Conservation (phyloP, 2,113 vertebrate genomes). For the Mellivora capensis region DNA sequence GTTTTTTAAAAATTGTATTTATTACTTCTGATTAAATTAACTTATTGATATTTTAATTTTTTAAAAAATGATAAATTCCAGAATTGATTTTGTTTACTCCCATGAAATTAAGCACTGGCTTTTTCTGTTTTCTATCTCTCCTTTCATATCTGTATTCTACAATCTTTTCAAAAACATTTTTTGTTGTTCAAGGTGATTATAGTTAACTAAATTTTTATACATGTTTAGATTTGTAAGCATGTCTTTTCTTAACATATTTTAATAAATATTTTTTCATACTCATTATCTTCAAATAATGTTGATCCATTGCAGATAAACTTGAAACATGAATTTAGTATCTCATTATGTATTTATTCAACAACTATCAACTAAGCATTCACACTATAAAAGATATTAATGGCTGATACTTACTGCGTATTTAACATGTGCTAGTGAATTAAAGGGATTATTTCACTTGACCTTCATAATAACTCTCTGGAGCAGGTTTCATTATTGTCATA, state of each 20-base stretch:
- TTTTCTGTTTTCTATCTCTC: neutral
- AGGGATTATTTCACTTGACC: neutral
- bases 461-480: neutral
- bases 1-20: constrained; percentile 18
- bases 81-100: neutral
- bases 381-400: neutral
- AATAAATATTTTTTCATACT: neutral
- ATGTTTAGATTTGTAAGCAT: neutral
- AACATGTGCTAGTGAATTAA: neutral
- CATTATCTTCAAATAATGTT: neutral
- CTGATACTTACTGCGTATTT: neutral
- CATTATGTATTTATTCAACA: neutral
- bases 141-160: neutral
- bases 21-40: constrained; percentile 33
- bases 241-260: neutral
- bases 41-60: constrained; percentile 34
- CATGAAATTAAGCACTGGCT: neutral
- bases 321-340: neutral
- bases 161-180: neutral
- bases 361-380: neutral
- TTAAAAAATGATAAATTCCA: neutral
- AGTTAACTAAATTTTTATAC: neutral
- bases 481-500: neutral
- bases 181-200: neutral
- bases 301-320: neutral